phyloP scores from a whole-genome alignment of 1,140 invertebrate species.

The Drosophila biarmipes region DNA sequence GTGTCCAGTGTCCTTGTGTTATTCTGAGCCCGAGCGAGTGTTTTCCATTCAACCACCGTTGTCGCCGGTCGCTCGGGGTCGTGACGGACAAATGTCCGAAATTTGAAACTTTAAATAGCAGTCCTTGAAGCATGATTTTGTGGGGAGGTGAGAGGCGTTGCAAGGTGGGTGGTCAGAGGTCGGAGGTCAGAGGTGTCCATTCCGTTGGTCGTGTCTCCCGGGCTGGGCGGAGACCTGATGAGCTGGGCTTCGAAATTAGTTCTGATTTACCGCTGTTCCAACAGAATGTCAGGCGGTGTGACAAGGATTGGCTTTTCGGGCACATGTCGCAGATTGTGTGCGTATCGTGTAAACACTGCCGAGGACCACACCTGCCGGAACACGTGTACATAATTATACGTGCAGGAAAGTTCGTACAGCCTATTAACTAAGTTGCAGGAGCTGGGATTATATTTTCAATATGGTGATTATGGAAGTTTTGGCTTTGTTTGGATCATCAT shows the following conservation, averaged over 20 bases:
- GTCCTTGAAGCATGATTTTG: conserved; percentile 35
- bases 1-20: conserved; percentile 26
- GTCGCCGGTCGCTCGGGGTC: conserved; percentile 28
- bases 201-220: not conserved
- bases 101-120: conserved; percentile 77
- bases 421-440: conserved; percentile 19
- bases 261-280: conserved; percentile 52
- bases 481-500: not conserved
- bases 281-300: conserved; percentile 34
- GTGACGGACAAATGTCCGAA: conserved; percentile 79
- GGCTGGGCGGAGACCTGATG: conserved; percentile 40
- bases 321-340: conserved; percentile 37
- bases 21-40: conserved; percentile 29
- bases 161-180: not conserved
- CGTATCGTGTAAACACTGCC: conserved; percentile 46
- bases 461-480: not conserved
- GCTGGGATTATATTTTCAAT: conserved; percentile 1
- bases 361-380: conserved; percentile 39
- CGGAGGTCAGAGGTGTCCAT: conserved; percentile 14
- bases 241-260: conserved; percentile 46
- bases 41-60: conserved; percentile 44
- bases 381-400: conserved; percentile 46
- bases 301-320: conserved; percentile 43
- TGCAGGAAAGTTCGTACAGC: conserved; percentile 20
- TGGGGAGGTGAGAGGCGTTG: not conserved